Conservation (phyloP, 1,140 invertebrate genomes). For the Vanessa atalanta region DNA sequence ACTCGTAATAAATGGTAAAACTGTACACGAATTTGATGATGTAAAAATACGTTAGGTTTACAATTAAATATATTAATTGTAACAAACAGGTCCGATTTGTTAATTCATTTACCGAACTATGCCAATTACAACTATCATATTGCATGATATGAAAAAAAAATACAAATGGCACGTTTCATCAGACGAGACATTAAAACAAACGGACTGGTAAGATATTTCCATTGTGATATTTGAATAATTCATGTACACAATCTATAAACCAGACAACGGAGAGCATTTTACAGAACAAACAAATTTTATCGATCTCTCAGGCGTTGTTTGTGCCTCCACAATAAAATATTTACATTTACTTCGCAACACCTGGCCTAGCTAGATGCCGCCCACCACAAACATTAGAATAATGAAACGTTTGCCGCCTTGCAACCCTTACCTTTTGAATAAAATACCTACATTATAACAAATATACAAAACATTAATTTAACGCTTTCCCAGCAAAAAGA, state of each 20-base stretch:
- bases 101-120: neutral
- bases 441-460: conserved; percentile 51
- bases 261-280: conserved; percentile 75
- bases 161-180: conserved; percentile 56
- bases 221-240: conserved; percentile 76
- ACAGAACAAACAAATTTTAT: conserved; percentile 81
- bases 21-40: too few relatives aligned
- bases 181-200: conserved; percentile 71
- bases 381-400: conserved; percentile 68
- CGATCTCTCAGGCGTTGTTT: conserved; percentile 79
- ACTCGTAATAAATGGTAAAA: too few relatives aligned
- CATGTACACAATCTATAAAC: conserved; percentile 78
- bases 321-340: conserved; percentile 77
- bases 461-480: conserved; percentile 29
- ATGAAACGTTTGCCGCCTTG: conserved; percentile 60
- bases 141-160: conserved; percentile 36
- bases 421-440: conserved; percentile 57
- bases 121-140: neutral
- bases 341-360: conserved; percentile 77
- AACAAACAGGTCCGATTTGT: too few relatives aligned
- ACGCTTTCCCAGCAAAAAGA: conserved; percentile 10
- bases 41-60: too few relatives aligned
- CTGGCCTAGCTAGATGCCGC: conserved; percentile 60
- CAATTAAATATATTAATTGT: too few relatives aligned
- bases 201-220: conserved; percentile 65